Base-by-base conservation (phyloP, 2,888 invertebrate genomes). In the Acronicta aceris region DNA sequence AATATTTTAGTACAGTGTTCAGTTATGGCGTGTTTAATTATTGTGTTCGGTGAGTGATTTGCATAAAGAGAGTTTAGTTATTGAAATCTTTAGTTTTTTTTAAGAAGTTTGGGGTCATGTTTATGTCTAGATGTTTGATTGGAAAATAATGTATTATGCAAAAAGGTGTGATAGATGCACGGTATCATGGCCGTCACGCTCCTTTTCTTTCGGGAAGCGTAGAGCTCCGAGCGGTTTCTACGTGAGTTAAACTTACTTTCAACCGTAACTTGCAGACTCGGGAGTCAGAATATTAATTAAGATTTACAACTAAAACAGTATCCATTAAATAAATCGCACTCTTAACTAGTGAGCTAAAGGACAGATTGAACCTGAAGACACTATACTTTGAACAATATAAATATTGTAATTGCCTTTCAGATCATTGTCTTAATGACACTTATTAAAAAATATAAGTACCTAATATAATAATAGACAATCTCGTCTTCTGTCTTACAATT, bases 21-120 rank as follows among this genome's bases (percentile, higher is more conserved):
- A 67, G 53, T 61, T 59, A 79, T 77, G 79, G 60, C 63, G 48
- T 47, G 56, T 50, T 56, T 66, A 25, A 43, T 71, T 46, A 40
- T 77, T 61, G 59, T 59, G 33, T 52, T 72, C 5, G 78, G 78
- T 79, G 58, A 76, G 79, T 78, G 55, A 30, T 50, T 59, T 61
- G 17, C 43, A 59, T 45, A 30, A 41, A 57, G 49, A 58, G 59
- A 46, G n/a, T 52, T 61, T 61, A 0, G 21, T 52, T 58, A 38
- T 53, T 41, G 8, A 9, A 27, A 33, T 33, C 12, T 38, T 38
- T 3, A 7, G 13, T 25, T 13, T 45, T 33, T 54, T 52, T 41
- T 10, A 13, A 27, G 13, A 36, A 15, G 15, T 46, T 27, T 8
- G 15, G 25, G 17, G 40, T 41, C 13, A 9, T 27, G 40, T 49